Evolutionary conservation across 2,113 vertebrate genomes (phyloP), one percentile per base, ranked within the genome.

Genomic region (Tretioscincus oriximinensis): DNA sequence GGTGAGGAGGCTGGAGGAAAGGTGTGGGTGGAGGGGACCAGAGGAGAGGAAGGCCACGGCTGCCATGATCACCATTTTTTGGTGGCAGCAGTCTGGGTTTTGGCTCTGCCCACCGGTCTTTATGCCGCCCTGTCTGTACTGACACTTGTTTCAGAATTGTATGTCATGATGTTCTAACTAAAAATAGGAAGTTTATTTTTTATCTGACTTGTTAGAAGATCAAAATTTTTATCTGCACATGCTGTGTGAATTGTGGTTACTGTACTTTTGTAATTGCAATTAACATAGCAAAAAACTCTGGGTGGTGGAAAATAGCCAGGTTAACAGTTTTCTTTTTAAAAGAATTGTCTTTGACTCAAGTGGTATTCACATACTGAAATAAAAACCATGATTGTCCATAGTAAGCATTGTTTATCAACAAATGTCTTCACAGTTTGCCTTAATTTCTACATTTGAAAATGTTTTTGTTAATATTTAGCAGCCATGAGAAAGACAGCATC

Each of bases 391-490:
- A 60, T 26, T 0, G 2, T 78, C 74, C 77, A 84, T 31, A 47
- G 26, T 82, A 41, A 83, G 49, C 60, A 7, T 85, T 87, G 1
- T 67, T 85, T 90, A 71, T 85, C 71, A 84, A 73, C 51, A 84
- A 80, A 68, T 76, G 73, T 58, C 69, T 87, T 82, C 83, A 80
- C 87, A 86, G 74, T 76, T 83, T 35, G 60, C 69, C 81, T 90
- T 81, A 2, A 26, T 14, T 85, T 51, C 20, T 4, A n/a, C 81
- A 72, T 51, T 29, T 84, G 29, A 65, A 80, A 51, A 71, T 69
- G 61, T 47, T 2, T 21, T 81, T 81, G 9, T 85, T 73, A 77
- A 21, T 78, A 47, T 67, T 87, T 77, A 80, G 72, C 76, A 78
- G 58, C 49, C 24, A 61, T 70, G 21, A 5, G 41, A 70, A 84